Percentiles rank a stretch among this genome's conserved stretches.
phyloP scores from a whole-genome alignment of 2,888 invertebrate genomes.

The Pandemis corylana region DNA sequence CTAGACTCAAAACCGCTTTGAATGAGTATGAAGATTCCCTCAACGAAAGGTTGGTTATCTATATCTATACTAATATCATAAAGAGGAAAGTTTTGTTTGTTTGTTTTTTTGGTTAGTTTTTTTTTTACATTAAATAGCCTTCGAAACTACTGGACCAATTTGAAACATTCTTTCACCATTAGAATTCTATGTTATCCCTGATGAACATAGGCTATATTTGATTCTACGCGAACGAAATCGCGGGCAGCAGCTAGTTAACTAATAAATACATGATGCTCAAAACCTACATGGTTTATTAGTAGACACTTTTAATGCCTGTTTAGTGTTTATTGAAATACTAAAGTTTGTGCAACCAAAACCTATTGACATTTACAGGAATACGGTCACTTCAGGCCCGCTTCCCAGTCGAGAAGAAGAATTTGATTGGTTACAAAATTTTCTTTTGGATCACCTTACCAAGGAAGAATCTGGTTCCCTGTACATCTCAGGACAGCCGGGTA shows the following conservation, averaged over 20 bases:
- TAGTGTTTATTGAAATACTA: background rate
- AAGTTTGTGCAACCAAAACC: background rate
- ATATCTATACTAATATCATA: too few species aligned
- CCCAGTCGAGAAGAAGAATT: conserved; percentile 94
- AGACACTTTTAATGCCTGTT: too few species aligned
- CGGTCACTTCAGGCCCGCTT: conserved; percentile 59
- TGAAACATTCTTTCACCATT: too few species aligned
- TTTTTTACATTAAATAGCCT: too few species aligned
- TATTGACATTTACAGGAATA: conserved; percentile 44
- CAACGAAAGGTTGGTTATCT: conserved; percentile 27
- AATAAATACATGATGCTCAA: background rate
- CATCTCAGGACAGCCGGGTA: conserved; percentile 98
- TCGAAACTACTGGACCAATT: too few species aligned
- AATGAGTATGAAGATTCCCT: conserved; percentile 62
- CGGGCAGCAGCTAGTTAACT: background rate
- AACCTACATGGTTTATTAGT: background rate
- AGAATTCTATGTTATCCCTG: too few species aligned
- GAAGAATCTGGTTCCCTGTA: conserved; percentile 93
- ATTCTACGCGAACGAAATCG: too few species aligned
- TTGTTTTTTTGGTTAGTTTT: too few species aligned
- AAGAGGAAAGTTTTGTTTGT: too few species aligned
- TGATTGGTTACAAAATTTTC: conserved; percentile 87
- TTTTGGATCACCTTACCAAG: conserved; percentile 87
- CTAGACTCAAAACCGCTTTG: conserved; percentile 67
- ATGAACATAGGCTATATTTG: too few species aligned